Evolutionary conservation across 2,888 invertebrate genomes (phyloP).

Genomic region (Melitaea athalia): DNA sequence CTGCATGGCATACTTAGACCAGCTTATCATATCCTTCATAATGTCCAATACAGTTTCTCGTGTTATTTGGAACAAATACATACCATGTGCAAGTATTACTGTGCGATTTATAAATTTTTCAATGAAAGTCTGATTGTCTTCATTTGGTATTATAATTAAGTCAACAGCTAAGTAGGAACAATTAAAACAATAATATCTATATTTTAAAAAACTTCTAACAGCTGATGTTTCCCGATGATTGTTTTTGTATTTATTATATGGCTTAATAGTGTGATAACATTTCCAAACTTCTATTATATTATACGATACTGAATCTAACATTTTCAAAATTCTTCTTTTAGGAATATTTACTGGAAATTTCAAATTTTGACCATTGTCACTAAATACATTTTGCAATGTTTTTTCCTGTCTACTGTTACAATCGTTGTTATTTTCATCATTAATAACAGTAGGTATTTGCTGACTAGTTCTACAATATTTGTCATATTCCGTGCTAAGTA

Average conservation of each 20-base stretch:
- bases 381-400: background rate
- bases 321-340: constrained; percentile 19
- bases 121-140: constrained; percentile 47
- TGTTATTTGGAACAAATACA: constrained; percentile 7
- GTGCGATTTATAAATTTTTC: constrained; percentile 46
- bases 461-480: background rate
- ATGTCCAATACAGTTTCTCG: background rate
- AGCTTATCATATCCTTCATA: constrained; percentile 18
- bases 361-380: background rate
- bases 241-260: background rate
- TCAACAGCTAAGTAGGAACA: constrained; percentile 47
- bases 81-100: constrained; percentile 17
- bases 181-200: constrained; percentile 48
- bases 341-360: background rate
- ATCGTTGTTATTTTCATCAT: background rate
- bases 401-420: background rate
- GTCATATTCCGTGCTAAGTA: background rate
- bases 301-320: constrained; percentile 28
- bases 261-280: background rate
- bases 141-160: constrained; percentile 50
- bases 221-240: background rate
- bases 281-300: constrained; percentile 35
- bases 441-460: background rate
- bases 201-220: background rate
- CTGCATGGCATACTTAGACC: constrained; percentile 10